Conservation (phyloP, 1,140 invertebrate genomes). For the Monomorium pharaonis region DNA sequence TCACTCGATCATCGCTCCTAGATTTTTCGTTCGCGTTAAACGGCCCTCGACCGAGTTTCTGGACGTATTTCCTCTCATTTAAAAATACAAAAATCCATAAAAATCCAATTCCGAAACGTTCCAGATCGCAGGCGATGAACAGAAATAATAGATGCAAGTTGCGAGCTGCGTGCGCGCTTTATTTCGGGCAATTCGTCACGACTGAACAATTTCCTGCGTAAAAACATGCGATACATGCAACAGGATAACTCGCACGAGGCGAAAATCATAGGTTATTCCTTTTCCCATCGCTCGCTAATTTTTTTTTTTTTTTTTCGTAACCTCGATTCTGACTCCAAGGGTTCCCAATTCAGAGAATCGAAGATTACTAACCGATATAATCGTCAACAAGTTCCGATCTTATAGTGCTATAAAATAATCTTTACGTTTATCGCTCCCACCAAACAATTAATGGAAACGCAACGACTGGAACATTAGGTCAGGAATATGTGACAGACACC, state of each 20-base stretch:
- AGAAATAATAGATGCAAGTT: not conserved
- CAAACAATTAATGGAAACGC: not conserved
- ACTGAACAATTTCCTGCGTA: constrained; percentile 6
- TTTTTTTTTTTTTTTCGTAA: too few relatives aligned
- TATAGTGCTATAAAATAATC: not conserved
- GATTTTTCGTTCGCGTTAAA: not conserved
- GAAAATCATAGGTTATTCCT: too few relatives aligned
- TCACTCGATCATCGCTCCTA: not conserved
- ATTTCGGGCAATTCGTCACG: constrained; percentile 27
- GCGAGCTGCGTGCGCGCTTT: not conserved
- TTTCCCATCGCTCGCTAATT: too few relatives aligned
- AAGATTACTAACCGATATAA: not conserved
- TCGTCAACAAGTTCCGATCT: not conserved
- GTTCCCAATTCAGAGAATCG: not conserved
- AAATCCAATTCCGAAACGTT: too few relatives aligned
- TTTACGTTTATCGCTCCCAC: not conserved
- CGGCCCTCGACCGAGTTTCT: not conserved
- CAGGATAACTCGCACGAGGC: not conserved
- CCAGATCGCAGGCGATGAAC: not conserved
- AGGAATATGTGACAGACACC: not conserved
- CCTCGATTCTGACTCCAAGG: not conserved
- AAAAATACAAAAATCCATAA: too few relatives aligned
- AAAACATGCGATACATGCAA: not conserved
- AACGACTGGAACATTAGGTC: not conserved
- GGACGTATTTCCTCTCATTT: not conserved